Percentiles rank a stretch among this genome's conserved stretches.
Evolutionary conservation across 2,113 vertebrate genomes (phyloP).

Genomic region (Hemiprocne comata): DNA sequence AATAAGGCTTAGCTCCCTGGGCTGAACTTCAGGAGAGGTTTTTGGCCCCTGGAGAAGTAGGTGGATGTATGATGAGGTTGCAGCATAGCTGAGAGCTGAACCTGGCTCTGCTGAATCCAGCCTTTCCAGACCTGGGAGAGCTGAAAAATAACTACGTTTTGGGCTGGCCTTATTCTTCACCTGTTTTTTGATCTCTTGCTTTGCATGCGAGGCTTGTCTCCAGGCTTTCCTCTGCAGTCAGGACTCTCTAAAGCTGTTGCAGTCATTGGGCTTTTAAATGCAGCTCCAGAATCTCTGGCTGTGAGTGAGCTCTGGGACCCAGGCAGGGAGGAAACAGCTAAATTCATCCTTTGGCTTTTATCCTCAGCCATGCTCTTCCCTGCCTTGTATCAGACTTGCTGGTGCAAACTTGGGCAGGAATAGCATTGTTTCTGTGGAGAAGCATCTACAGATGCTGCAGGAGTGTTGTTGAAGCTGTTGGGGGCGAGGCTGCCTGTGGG

Average conservation of each 20-base stretch:
- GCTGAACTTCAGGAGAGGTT: neutral
- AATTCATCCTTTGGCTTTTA: neutral
- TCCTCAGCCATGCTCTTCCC: neutral
- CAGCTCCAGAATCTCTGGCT: neutral
- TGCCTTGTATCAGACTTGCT: neutral
- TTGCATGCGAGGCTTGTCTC: conserved; percentile 22
- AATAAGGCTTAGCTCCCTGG: neutral
- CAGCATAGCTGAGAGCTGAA: neutral
- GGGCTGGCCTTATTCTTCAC: neutral
- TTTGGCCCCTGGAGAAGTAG: neutral
- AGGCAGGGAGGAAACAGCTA: accelerated
- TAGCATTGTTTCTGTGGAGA: neutral
- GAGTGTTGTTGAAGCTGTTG: accelerated
- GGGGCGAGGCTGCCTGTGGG: neutral
- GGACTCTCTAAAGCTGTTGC: neutral
- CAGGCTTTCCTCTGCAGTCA: conserved; percentile 1
- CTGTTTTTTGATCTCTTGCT: conserved; percentile 53
- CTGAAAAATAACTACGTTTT: neutral
- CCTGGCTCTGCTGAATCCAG: neutral
- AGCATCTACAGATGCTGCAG: neutral
- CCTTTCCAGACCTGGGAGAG: conserved; percentile 2
- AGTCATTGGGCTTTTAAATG: neutral
- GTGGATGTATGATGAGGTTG: neutral
- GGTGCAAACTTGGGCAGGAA: neutral
- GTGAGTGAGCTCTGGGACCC: neutral